These are phyloP conservation scores for Callocephalon fimbriatum DNA, from an alignment of 2,113 vertebrate genomes.

Conservation along the genomic window DNA sequence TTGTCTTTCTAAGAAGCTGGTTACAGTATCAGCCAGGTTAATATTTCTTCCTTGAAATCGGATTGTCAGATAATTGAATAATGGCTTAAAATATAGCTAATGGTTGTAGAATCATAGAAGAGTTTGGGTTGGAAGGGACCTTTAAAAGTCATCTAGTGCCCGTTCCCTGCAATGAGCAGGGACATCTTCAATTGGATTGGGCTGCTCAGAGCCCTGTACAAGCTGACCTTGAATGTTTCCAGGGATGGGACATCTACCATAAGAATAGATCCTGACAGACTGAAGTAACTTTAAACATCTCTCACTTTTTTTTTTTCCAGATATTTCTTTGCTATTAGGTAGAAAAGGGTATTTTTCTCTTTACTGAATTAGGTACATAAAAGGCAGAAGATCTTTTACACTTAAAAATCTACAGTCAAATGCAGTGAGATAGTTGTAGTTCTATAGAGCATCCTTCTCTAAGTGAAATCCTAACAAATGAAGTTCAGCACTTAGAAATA, in stretches of 20 bases:
- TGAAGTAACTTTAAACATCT: not conserved
- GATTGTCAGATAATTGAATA: not conserved
- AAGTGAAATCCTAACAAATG: constrained; percentile 45
- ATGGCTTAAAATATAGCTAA: not conserved
- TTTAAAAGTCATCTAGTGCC: not conserved
- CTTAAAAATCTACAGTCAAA: not conserved
- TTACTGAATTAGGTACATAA: not conserved
- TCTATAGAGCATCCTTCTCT: not conserved
- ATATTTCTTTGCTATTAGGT: not conserved
- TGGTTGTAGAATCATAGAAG: not conserved
- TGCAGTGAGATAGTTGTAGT: not conserved
- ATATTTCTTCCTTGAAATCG: not conserved
- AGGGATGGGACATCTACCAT: not conserved
- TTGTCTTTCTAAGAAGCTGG: not conserved
- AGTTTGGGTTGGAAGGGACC: not conserved
- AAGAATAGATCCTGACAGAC: not conserved
- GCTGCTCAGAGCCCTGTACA: not conserved
- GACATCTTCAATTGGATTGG: not conserved
- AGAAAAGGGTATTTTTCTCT: not conserved
- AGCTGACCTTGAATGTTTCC: not conserved
- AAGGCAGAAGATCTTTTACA: not conserved
- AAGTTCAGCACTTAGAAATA: constrained; percentile 29
- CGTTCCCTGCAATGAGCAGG: not conserved
- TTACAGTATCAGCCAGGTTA: not conserved
- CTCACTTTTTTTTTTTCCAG: not conserved